These are phyloP conservation scores for Scotopteryx bipunctaria DNA, from an alignment of 2,888 invertebrate species.

Conservation along the genomic window DNA sequence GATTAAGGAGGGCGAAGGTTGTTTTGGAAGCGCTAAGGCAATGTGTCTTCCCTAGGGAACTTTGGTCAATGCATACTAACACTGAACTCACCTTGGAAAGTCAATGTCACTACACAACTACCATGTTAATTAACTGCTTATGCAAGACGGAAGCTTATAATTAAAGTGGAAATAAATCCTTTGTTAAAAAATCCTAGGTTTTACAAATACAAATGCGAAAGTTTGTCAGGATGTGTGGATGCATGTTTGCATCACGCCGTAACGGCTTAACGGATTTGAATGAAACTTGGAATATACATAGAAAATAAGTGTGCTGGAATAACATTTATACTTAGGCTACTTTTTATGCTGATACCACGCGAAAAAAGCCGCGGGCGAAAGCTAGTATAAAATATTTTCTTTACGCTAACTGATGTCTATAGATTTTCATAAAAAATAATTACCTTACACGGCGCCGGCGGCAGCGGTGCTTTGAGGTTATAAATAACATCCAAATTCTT, in stretches of 20 bases:
- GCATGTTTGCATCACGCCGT: no score
- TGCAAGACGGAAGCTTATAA: slow-evolving; percentile 25
- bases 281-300: no score
- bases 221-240: no score
- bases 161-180: slow-evolving; percentile 14
- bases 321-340: no score
- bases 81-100: slow-evolving; percentile 27
- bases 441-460: slow-evolving; percentile 25
- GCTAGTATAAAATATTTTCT: slow-evolving; percentile 22
- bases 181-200: slow-evolving; percentile 9
- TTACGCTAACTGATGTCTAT: slow-evolving; percentile 24
- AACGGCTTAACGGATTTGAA: no score
- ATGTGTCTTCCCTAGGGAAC: slow-evolving; percentile 50
- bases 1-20: slow-evolving; percentile 57
- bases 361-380: no score
- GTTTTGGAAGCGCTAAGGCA: slow-evolving; percentile 35
- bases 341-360: no score
- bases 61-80: slow-evolving; percentile 39
- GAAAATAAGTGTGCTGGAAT: no score
- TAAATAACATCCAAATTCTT: slow-evolving; percentile 48
- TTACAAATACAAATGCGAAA: no score
- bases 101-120: slow-evolving; percentile 28
- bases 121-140: slow-evolving; percentile 30
- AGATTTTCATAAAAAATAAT: slow-evolving; percentile 41
- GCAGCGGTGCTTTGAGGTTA: slow-evolving; percentile 50